These are phyloP conservation scores for Sesia apiformis DNA, from an alignment of 2,888 invertebrate species.

Conservation along the genomic window DNA sequence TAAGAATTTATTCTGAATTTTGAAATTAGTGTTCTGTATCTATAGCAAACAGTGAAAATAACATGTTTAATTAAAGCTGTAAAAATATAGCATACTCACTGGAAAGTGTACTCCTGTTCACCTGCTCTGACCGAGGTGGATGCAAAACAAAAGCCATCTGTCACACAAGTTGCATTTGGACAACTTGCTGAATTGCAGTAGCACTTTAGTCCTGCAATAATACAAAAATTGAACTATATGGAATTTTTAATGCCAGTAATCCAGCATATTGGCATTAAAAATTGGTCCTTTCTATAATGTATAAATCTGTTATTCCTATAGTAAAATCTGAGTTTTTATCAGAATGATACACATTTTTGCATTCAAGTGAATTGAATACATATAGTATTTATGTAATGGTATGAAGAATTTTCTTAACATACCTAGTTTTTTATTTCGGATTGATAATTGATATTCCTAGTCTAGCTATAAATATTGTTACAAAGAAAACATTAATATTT, in stretches of 20 bases:
- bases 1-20: too few species aligned
- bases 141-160: conserved; percentile 92
- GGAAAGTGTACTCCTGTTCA: conserved; percentile 79
- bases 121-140: conserved; percentile 80
- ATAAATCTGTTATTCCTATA: too few species aligned
- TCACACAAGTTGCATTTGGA: conserved; percentile 87
- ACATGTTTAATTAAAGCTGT: not conserved
- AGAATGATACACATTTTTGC: too few species aligned
- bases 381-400: too few species aligned
- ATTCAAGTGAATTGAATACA: too few species aligned
- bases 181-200: conserved; percentile 88
- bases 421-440: not conserved
- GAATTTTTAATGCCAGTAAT: too few species aligned
- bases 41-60: too few species aligned
- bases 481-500: not conserved
- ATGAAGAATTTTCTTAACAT: not conserved
- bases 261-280: too few species aligned
- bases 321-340: too few species aligned
- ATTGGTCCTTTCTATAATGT: too few species aligned
- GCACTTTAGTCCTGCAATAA: conserved; percentile 81
- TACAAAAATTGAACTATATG: not conserved
- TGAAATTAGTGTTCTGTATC: too few species aligned
- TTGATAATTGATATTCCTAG: not conserved
- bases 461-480: not conserved
- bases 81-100: conserved; percentile 77